Base-by-base conservation (phyloP, 2,888 invertebrate genomes). In the Lingula anatina region DNA sequence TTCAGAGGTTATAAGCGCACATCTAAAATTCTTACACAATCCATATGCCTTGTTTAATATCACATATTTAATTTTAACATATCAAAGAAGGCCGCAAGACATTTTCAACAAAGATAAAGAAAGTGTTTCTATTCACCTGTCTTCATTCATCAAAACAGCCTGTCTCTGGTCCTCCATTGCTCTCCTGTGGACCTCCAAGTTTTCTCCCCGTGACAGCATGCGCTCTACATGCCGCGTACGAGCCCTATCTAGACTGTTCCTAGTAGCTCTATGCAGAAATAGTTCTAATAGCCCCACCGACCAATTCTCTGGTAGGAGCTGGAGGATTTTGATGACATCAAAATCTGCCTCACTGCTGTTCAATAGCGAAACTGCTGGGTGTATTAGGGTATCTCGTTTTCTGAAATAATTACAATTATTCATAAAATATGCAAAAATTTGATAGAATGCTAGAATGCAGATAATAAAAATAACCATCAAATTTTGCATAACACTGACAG, bases 311-410 rank as follows among this genome's bases (percentile, higher is more conserved):
- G 81, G 81, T 25, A 81, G 61, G 35, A 78, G 57, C 49, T 73
- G 71, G 41, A 75, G 56, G 20, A 75, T 72, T 74, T 75, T 57
- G 2, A 56, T 52, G 15, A 77, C 68, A 63, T 81, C 79, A 66
- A 81, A 80, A 51, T 80, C 78, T 31, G 75, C 72, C 24, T 74
- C 68, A 60, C 76, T 75, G 52, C 73, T 77, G 55, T 79, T 79
- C 12, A 81, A 65, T 35, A 81, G 64, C 21, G 71, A 64, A 18
- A 80, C 63, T 15, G 79, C 78, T 25, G 78, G 77, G 2, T 65
- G 67, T 2, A 79, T 62, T 48, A 76, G 60, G n/a, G 68, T 65
- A 47, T 77, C 76, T 56, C 67, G 66, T 37, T 62, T 60, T 50
- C 72, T 73, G 68, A 44, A 63, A 59, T 31, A 54, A n/a, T n/a